Evolutionary conservation across 2,888 invertebrate genomes (phyloP).

Genomic region (Drosophila lutescens): DNA sequence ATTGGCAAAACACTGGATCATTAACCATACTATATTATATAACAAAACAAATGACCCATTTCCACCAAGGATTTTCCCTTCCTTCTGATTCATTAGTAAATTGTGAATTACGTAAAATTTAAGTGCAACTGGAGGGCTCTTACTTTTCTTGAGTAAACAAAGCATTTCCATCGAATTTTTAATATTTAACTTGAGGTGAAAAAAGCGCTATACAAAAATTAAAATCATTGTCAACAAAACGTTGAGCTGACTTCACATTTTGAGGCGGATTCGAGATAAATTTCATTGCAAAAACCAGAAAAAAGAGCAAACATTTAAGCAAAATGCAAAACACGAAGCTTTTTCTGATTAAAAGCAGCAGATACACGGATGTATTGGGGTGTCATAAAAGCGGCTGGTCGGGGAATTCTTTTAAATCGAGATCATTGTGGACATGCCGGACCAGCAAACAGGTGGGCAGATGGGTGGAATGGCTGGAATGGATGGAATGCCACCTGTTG

Average conservation of each 20-base stretch:
- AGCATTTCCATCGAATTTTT: constrained; percentile 28
- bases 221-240: constrained; percentile 63
- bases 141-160: constrained; percentile 35
- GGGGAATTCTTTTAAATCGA: constrained; percentile 44
- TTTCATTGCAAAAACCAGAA: constrained; percentile 60
- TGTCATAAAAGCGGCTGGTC: constrained; percentile 33
- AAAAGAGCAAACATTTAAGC: constrained; percentile 63
- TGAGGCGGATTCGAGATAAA: constrained; percentile 52
- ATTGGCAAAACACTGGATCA: not conserved
- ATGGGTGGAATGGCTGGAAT: constrained; percentile 13
- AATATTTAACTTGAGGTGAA: constrained; percentile 36
- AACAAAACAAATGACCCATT: not conserved
- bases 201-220: constrained; percentile 43
- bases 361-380: constrained; percentile 34
- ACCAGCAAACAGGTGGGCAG: constrained; percentile 6
- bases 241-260: constrained; percentile 60
- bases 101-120: not conserved
- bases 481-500: constrained; percentile 45
- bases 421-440: constrained; percentile 33
- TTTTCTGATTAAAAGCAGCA: constrained; percentile 61
- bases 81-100: not conserved
- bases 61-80: not conserved
- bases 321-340: constrained; percentile 49
- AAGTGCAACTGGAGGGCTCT: constrained; percentile 7
- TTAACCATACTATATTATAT: not conserved